Evolutionary conservation across 2,113 vertebrate genomes (phyloP), one percentile per base, ranked within the genome.

Genomic region (Brachyhypopomus occidentalis): DNA sequence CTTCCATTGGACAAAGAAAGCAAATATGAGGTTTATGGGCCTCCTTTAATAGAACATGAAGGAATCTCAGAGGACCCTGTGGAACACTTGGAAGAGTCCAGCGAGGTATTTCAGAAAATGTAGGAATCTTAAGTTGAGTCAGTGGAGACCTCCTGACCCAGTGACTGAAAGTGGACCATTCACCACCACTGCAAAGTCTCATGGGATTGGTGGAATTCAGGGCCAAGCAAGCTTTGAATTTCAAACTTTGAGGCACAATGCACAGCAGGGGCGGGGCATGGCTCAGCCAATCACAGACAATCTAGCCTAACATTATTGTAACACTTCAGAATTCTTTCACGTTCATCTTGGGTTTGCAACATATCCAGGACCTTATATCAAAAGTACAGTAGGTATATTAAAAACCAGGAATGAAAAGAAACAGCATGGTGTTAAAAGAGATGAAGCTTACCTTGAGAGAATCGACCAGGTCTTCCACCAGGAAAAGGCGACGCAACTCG

Each of bases 381-480:
- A 60, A 60, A n/a, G 6, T 27, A 6, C 7, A 63, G 23, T 25
- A 14, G 12, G 60, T 27, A 25, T 14, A 63, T 12, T 25, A 0
- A 27, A 63, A 60, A 60, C n/a, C 56, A 59, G 11, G 12, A 30
- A 30, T 34, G 25, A 6, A 27, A 66, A 30, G 22, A 5, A 16
- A 30, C 63, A 34, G 23, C 5, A 70, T 7, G 2, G 60, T n/a
- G 20, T 22, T 36, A 25, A 75, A n/a, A 79, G 52, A 66, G 23
- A 27, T 5, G 0, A 8, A 1, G 62, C 91, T 89, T 92, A 97
- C 97, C 95, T 98, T 99, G 87, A 99, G 94, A 84, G 98, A 99
- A 92, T 99, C 98, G 41, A 99, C 95, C 90, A 99, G 91, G 89
- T 99, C 98, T 85, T 98, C 96, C 0, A 99, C 98, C 84, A 99